Percentiles rank a stretch among this genome's conserved stretches.
phyloP scores from a whole-genome alignment of 2,113 vertebrate genomes.

The Megaleporinus macrocephalus region DNA sequence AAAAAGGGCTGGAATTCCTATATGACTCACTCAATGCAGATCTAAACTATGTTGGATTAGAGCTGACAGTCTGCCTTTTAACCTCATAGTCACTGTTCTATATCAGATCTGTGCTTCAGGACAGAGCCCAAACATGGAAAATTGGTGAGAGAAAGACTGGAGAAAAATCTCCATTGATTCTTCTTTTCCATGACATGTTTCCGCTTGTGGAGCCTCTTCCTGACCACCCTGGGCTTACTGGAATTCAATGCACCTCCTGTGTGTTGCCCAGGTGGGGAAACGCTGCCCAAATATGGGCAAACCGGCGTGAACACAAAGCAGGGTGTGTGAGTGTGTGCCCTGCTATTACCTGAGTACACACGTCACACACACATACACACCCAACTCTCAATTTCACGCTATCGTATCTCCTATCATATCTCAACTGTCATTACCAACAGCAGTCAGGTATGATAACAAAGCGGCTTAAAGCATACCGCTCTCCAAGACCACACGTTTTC shows the following conservation, averaged over 20 bases:
- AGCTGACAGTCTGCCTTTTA: not conserved
- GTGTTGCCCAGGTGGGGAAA: constrained; percentile 76
- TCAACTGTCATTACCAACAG: constrained; percentile 47
- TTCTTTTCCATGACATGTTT: constrained; percentile 76
- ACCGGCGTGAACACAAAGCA: constrained; percentile 61
- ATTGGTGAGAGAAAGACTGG: not conserved
- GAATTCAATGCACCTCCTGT: constrained; percentile 64
- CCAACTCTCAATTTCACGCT: constrained; percentile 29
- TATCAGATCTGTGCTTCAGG: not conserved
- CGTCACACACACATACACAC: constrained; percentile 47
- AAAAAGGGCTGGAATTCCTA: no score
- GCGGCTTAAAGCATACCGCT: constrained; percentile 13
- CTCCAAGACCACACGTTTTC: constrained; percentile 50
- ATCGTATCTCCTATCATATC: constrained; percentile 37
- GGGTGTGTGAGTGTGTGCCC: constrained; percentile 69
- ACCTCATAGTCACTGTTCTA: not conserved
- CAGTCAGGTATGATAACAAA: constrained; percentile 39
- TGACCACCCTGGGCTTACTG: constrained; percentile 61
- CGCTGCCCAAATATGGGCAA: constrained; percentile 76
- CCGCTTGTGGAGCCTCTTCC: constrained; percentile 57
- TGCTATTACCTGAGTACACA: constrained; percentile 56
- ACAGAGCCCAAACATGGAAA: not conserved
- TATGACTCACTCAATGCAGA: no score
- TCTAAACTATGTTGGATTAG: not conserved
- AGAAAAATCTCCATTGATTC: constrained; percentile 64